A percentile compares a stretch with the other conserved stretches of the same genome.
These are phyloP conservation scores for Pteromalus puparum DNA, from an alignment of 1,140 invertebrate species.

Conservation along the genomic window DNA sequence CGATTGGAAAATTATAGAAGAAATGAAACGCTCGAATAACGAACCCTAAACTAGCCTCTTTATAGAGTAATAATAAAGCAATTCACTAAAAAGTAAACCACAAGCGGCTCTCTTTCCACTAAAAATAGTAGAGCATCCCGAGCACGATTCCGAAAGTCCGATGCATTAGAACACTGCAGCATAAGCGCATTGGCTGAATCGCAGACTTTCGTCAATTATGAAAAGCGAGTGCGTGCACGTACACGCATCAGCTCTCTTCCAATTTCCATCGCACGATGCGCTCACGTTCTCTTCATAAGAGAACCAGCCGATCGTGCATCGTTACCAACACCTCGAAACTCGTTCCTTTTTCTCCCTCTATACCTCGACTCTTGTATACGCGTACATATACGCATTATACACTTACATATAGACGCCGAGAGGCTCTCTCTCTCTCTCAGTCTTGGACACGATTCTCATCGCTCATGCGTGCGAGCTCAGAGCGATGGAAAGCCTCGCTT, in stretches of 20 bases:
- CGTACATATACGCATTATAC: too few species aligned
- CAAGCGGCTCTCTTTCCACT: neutral
- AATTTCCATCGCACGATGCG: neutral
- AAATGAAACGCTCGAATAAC: too few species aligned
- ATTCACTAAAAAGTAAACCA: neutral
- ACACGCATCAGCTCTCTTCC: neutral
- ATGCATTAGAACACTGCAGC: too few species aligned
- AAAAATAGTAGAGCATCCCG: neutral
- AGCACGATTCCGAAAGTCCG: constrained; percentile 17
- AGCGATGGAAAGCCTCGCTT: constrained; percentile 29
- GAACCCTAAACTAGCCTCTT: too few species aligned
- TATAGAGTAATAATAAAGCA: too few species aligned
- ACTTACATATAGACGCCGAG: too few species aligned
- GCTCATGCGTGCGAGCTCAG: constrained; percentile 1
- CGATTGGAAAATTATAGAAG: too few species aligned
- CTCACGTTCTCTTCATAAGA: constrained; percentile 2
- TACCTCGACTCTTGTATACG: too few species aligned
- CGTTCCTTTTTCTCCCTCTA: constrained; percentile 1
- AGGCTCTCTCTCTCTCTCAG: neutral
- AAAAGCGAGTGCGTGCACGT: constrained; percentile 1
- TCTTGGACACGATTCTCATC: neutral
- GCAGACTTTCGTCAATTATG: constrained; percentile 17
- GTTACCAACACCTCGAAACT: constrained; percentile 5
- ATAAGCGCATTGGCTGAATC: neutral
- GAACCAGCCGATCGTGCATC: neutral